These are phyloP conservation scores for Aphaenogaster floridana DNA, from an alignment of 1,140 invertebrate genomes.

Conservation along the genomic window DNA sequence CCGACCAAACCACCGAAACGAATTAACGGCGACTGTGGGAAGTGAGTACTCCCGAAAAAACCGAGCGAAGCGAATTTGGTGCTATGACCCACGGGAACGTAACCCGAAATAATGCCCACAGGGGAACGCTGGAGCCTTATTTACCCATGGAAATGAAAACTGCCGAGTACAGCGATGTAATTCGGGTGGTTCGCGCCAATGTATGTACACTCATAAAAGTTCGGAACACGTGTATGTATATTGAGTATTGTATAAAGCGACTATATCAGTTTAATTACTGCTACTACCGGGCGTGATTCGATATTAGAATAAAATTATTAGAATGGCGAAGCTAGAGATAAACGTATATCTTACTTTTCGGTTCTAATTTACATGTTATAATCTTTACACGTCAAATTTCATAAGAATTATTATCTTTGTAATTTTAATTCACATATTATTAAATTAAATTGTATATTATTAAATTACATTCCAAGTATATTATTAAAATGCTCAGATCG, in stretches of 20 bases:
- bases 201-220: constrained; percentile 19
- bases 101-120: constrained; percentile 58
- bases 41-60: constrained; percentile 34
- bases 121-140: constrained; percentile 52
- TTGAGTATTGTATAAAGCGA: not conserved
- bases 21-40: constrained; percentile 54
- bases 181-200: not conserved
- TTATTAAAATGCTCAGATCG: not conserved
- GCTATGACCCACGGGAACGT: constrained; percentile 52
- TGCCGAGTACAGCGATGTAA: constrained; percentile 34
- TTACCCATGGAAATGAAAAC: constrained; percentile 60
- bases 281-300: not conserved
- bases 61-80: constrained; percentile 62
- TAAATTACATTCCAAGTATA: not conserved
- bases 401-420: not conserved
- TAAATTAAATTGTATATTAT: not conserved
- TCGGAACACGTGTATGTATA: not conserved
- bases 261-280: constrained; percentile 15
- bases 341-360: not conserved
- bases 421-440: not conserved
- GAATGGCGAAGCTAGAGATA: not conserved
- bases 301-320: constrained; percentile 9
- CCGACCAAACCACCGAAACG: constrained; percentile 38
- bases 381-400: not conserved
- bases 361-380: not conserved